Evolutionary conservation across 2,797 vertebrate species (phyloP).

Genomic region (Emydoidea blandingii): DNA sequence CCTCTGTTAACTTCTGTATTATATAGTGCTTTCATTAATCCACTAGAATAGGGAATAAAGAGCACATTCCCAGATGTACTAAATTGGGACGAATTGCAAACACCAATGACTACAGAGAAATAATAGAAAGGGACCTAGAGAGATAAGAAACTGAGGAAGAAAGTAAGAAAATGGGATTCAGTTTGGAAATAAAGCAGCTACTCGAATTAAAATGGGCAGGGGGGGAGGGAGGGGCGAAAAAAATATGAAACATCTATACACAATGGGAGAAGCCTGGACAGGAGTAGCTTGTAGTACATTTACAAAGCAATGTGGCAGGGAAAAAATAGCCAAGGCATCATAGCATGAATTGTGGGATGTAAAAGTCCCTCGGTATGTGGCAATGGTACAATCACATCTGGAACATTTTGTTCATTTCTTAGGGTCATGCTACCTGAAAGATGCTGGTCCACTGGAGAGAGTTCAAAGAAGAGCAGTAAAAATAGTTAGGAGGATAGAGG

Average conservation of each 20-base stretch:
- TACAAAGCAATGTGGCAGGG: not conserved
- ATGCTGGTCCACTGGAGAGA: not conserved
- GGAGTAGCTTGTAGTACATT: not conserved
- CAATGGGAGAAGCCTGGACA: slow-evolving; percentile 16
- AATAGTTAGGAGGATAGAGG: not conserved
- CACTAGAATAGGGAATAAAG: not conserved
- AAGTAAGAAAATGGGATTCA: slow-evolving; percentile 28
- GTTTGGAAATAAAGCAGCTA: not conserved
- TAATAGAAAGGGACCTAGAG: not conserved
- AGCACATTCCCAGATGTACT: not conserved
- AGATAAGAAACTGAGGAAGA: not conserved
- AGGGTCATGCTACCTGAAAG: not conserved
- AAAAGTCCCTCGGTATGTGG: not conserved
- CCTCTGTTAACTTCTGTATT: slow-evolving; percentile 6
- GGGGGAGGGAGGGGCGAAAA: not conserved
- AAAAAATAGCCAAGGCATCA: slow-evolving; percentile 22
- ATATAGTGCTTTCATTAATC: slow-evolving; percentile 8
- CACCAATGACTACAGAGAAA: not conserved
- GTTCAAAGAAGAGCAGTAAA: slow-evolving; percentile 18
- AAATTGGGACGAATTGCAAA: slow-evolving; percentile 16
- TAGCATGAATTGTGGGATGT: not conserved
- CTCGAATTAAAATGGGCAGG: not conserved
- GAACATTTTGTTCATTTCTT: slow-evolving; percentile 13
- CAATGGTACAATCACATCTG: not conserved
- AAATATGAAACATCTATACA: not conserved